Evolutionary conservation across 1,140 invertebrate genomes (phyloP).

Genomic region (Callitettix versicolor): DNA sequence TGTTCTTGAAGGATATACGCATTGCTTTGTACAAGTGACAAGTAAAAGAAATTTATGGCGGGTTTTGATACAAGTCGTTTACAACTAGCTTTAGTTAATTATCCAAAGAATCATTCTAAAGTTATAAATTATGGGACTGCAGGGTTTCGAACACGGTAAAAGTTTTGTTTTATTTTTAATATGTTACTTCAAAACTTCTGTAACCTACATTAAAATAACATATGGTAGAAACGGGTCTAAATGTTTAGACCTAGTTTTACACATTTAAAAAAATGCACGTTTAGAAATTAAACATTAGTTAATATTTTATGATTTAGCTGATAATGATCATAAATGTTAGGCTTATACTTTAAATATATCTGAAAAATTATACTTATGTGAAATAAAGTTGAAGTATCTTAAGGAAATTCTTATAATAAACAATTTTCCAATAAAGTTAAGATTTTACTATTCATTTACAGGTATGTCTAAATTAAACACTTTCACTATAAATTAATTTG

Average conservation of each 20-base stretch:
- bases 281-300: constrained; percentile 3
- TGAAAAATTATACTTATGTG: no score
- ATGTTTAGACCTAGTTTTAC: background rate
- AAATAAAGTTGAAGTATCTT: no score
- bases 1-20: no score
- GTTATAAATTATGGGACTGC: constrained; percentile 56
- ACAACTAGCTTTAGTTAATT: constrained; percentile 14
- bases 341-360: no score
- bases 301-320: background rate
- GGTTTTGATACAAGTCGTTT: no score
- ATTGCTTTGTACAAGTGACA: no score
- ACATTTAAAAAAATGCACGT: background rate
- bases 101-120: constrained; percentile 30
- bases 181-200: background rate
- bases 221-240: background rate
- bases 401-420: no score
- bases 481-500: no score
- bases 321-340: background rate
- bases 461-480: no score
- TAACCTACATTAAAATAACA: background rate
- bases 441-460: no score
- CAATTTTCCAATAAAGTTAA: no score
- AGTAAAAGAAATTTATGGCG: no score
- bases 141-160: constrained; percentile 55
- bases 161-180: constrained; percentile 8